phyloP scores from a whole-genome alignment of 2,888 invertebrate species.

The Scaptomyza parva region DNA sequence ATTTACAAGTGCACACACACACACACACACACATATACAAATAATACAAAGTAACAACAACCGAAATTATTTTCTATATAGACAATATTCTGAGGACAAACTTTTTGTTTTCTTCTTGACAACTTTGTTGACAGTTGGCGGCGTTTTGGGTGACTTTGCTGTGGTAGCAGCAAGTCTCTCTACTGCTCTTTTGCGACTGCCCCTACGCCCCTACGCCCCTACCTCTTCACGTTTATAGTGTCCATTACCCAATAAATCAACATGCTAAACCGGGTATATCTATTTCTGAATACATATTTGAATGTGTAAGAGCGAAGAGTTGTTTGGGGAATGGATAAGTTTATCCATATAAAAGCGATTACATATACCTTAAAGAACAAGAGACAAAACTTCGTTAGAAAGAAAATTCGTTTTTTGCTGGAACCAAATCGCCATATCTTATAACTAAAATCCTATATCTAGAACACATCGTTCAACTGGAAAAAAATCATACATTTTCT shows the following conservation, averaged over 20 bases:
- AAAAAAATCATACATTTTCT: no score
- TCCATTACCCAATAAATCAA: not conserved
- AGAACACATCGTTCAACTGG: no score
- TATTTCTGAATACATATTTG: not conserved
- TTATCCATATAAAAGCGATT: no score
- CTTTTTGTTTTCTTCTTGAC: slow-evolving; percentile 35
- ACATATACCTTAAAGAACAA: no score
- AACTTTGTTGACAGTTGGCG: slow-evolving; percentile 48
- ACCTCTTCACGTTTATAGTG: not conserved
- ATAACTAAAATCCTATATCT: no score
- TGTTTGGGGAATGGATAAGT: no score
- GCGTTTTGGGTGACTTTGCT: slow-evolving; percentile 36
- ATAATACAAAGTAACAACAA: slow-evolving; percentile 9
- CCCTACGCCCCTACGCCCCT: not conserved
- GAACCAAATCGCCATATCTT: no score
- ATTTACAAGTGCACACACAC: slow-evolving; percentile 19
- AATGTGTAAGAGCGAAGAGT: no score
- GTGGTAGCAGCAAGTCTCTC: slow-evolving; percentile 2
- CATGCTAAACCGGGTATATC: not conserved
- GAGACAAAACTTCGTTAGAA: no score
- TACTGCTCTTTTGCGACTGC: not conserved
- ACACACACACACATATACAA: no score
- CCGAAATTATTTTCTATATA: slow-evolving; percentile 33
- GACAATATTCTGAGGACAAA: slow-evolving; percentile 34
- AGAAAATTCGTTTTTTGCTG: no score